phyloP scores from a whole-genome alignment of 1,140 invertebrate genomes.

The Agrilus planipennis region DNA sequence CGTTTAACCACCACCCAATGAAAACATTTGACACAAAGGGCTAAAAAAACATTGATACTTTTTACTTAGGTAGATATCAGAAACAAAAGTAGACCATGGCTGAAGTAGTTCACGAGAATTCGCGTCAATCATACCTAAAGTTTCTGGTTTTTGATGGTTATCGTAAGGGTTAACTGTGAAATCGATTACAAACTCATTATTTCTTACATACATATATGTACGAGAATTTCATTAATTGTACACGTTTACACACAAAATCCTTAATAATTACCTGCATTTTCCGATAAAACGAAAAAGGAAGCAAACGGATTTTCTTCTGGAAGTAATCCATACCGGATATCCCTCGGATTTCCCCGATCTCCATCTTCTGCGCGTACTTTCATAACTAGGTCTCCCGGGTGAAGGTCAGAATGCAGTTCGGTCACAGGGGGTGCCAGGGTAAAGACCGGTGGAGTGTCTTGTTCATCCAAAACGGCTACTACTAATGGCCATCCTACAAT shows the following conservation, averaged over 20 bases:
- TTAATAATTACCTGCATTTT: slow-evolving; percentile 54
- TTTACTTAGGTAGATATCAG: no score
- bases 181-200: no score
- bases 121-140: no score
- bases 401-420: slow-evolving; percentile 47
- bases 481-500: slow-evolving; percentile 69
- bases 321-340: slow-evolving; percentile 70
- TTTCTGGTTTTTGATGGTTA: no score
- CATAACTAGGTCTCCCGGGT: slow-evolving; percentile 51
- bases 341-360: slow-evolving; percentile 69
- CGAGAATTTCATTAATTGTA: no score
- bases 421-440: slow-evolving; percentile 69
- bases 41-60: no score
- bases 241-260: neutral
- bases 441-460: slow-evolving; percentile 78
- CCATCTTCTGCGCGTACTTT: slow-evolving; percentile 77
- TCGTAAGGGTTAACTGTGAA: no score
- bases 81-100: no score
- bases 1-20: no score
- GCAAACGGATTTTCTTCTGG: slow-evolving; percentile 72
- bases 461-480: slow-evolving; percentile 71
- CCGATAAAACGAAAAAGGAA: slow-evolving; percentile 78
- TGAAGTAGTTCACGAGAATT: no score
- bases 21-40: no score
- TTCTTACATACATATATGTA: no score